These are phyloP conservation scores for Pardosa pseudoannulata DNA, from an alignment of 2,888 invertebrate genomes.

Conservation along the genomic window DNA sequence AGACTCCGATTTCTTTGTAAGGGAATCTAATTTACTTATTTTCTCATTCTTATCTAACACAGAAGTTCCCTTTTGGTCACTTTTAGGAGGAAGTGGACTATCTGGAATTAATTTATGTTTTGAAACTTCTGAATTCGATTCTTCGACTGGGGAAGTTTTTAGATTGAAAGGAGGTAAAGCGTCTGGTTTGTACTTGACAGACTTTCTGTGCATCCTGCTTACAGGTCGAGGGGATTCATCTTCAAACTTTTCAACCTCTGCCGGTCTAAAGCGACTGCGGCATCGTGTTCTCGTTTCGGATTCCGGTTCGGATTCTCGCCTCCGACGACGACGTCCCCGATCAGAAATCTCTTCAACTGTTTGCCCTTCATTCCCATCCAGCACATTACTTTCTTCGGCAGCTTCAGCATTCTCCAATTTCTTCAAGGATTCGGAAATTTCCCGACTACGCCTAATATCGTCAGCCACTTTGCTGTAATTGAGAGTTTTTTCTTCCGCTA, in stretches of 20 bases:
- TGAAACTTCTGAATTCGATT: too few species aligned
- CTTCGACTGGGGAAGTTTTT: too few species aligned
- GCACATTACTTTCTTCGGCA: too few species aligned
- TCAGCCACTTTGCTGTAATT: slow-evolving; percentile 44
- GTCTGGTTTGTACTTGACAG: slow-evolving; percentile 57
- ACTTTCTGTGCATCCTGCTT: slow-evolving; percentile 58
- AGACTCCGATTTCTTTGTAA: too few species aligned
- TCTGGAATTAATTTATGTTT: too few species aligned
- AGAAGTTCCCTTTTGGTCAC: too few species aligned
- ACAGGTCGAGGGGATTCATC: slow-evolving; percentile 11
- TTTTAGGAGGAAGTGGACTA: too few species aligned
- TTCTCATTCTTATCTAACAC: too few species aligned
- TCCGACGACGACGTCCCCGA: background rate
- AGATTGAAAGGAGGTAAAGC: background rate
- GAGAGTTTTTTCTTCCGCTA: slow-evolving; percentile 33
- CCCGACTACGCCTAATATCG: slow-evolving; percentile 26
- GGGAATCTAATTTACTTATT: too few species aligned
- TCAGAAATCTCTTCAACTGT: background rate
- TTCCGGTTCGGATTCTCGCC: background rate
- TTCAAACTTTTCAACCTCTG: background rate
- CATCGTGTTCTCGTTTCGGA: background rate
- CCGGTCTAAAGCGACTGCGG: background rate
- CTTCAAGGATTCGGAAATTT: background rate
- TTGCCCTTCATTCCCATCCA: background rate
- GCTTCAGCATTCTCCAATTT: background rate